phyloP scores from a whole-genome alignment of 2,888 invertebrate species.

The Aphidius colemani region DNA sequence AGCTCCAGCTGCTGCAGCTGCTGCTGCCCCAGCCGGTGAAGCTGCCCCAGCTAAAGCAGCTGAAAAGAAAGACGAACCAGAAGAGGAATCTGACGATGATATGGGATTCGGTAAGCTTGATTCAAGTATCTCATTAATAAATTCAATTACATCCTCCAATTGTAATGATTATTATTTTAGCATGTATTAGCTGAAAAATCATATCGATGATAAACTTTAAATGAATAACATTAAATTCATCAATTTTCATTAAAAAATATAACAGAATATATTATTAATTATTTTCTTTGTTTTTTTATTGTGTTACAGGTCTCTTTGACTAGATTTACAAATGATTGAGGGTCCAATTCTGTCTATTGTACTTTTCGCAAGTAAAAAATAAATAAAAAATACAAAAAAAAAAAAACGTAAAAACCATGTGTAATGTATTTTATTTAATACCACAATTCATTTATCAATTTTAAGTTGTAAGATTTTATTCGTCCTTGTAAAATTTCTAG shows the following conservation, averaged over 20 bases:
- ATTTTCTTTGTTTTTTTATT: slow-evolving; percentile 45
- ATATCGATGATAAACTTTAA: slow-evolving; percentile 6
- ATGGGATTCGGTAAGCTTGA: slow-evolving; percentile 83
- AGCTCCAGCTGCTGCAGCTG: slow-evolving; percentile 38
- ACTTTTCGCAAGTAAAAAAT: slow-evolving; percentile 32
- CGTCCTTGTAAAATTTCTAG: no score
- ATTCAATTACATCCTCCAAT: slow-evolving; percentile 23
- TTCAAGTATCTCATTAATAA: slow-evolving; percentile 9
- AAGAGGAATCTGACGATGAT: slow-evolving; percentile 86
- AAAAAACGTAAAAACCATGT: slow-evolving; percentile 11
- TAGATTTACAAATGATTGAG: slow-evolving; percentile 55
- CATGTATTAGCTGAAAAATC: slow-evolving; percentile 67
- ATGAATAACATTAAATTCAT: slow-evolving; percentile 42
- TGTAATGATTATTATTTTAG: slow-evolving; percentile 62
- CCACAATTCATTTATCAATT: no score
- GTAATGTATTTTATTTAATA: no score
- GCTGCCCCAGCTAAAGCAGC: slow-evolving; percentile 69
- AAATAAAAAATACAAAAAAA: slow-evolving; percentile 30
- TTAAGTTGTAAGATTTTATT: no score
- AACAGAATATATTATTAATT: slow-evolving; percentile 39
- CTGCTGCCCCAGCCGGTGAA: slow-evolving; percentile 69
- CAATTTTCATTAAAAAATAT: slow-evolving; percentile 24
- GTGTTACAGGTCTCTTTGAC: slow-evolving; percentile 77
- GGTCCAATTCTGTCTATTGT: slow-evolving; percentile 32
- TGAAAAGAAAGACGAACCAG: slow-evolving; percentile 79